Evolutionary conservation across 2,888 invertebrate species (phyloP), one percentile per base, ranked within the genome.

Genomic region (Ophion costatus): DNA sequence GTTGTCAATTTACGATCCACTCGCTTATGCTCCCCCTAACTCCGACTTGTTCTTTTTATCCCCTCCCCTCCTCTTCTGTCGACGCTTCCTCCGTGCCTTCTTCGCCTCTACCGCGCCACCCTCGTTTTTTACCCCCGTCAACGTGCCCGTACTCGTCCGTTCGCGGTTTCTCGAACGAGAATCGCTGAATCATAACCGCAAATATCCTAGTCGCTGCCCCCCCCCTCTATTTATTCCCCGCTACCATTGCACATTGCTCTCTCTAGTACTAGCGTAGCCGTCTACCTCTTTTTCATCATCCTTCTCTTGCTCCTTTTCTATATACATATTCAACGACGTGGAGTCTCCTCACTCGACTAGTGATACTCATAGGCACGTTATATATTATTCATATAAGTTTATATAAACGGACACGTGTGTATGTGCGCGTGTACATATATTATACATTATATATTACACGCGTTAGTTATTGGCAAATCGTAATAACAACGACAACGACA

Each of bases 131-230:
- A 14, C 33, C 51, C 63, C 7, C 45, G 56, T 77, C 59, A 75
- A 80, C 56, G 38, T 51, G 61, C 85, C 70, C 82, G 59, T 64
- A 75, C 67, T 83, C 42, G 45, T 80, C 66, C 71, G 63, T 64
- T 42, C 14, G 45, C 45, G 20, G 45, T 57, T 70, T 42, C 61
- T 80, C 66, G 74, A 73, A 66, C 63, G 83, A 76, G 75, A 86
- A 85, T 74, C 84, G 88, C 86, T 91, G 90, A 90, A 91, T 91
- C 90, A 90, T 88, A 89, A 89, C 89, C 90, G 90, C 90, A 90
- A 91, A 91, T 90, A 91, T 90, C 90, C 88, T 64, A 22, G 22
- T 59, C 33, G 5, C 29, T 29, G 29, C 42, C 20, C 14, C 1
- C 42, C 74, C 7, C 67, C 33, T 42, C 42, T 1, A 51, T 51